Percentiles rank a stretch among this genome's conserved stretches.
Conservation (phyloP, 2,888 invertebrate species). For the Chrysodeixis includens region DNA sequence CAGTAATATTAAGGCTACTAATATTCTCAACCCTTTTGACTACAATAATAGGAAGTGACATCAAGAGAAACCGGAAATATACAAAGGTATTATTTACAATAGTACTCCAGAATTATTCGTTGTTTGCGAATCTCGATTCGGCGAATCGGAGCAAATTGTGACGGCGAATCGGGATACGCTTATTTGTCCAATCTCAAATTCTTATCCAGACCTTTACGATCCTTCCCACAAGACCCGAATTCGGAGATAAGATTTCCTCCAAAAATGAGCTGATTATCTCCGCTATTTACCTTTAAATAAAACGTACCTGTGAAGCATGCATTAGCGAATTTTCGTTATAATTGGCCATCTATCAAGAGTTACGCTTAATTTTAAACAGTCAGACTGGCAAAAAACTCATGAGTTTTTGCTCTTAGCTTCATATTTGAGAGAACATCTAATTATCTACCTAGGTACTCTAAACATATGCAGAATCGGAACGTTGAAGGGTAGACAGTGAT, state of each 20-base stretch:
- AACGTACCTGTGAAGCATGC: conserved; percentile 21
- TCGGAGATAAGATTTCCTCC: conserved; percentile 30
- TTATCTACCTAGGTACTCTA: conserved; percentile 38
- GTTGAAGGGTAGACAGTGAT: conserved; percentile 24
- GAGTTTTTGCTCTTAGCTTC: conserved; percentile 48
- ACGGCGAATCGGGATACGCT: conserved; percentile 59
- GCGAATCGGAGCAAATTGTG: conserved; percentile 55
- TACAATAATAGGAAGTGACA: conserved; percentile 42
- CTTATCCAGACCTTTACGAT: conserved; percentile 51
- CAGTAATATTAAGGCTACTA: conserved; percentile 37
- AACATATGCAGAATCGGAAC: conserved; percentile 9
- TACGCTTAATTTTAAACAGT: conserved; percentile 43
- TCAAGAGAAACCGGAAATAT: conserved; percentile 28
- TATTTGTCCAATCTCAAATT: conserved; percentile 69
- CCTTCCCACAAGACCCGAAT: conserved; percentile 37
- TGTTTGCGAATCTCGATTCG: conserved; percentile 45
- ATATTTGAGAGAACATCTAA: conserved; percentile 43
- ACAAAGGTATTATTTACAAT: conserved; percentile 50
- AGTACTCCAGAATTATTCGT: conserved; percentile 23
- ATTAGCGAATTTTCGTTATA: conserved; percentile 37
- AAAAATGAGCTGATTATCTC: conserved; percentile 9
- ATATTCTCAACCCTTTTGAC: conserved; percentile 39
- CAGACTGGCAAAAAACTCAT: conserved; percentile 48
- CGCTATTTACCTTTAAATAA: conserved; percentile 22
- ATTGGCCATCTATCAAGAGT: conserved; percentile 41